These are phyloP conservation scores for Macaria liturata DNA, from an alignment of 2,888 invertebrate genomes.

Conservation along the genomic window DNA sequence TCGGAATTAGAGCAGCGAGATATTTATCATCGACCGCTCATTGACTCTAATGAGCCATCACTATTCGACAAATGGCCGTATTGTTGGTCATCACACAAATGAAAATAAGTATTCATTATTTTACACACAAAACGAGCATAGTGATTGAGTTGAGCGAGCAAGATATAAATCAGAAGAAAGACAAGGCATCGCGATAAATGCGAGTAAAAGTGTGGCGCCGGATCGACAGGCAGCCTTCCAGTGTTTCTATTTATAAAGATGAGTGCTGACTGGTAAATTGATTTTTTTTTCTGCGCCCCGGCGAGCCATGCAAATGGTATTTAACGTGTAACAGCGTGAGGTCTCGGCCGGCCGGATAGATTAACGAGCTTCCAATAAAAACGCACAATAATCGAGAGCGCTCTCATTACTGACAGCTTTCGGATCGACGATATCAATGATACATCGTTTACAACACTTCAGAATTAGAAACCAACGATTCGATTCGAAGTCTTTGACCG, in stretches of 20 bases:
- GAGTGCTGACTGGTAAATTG: constrained; percentile 58
- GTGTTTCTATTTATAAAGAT: constrained; percentile 62
- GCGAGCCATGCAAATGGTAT: constrained; percentile 66
- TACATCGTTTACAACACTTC: constrained; percentile 45
- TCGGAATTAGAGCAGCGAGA: constrained; percentile 48
- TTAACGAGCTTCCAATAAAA: constrained; percentile 65
- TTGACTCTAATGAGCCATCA: not conserved
- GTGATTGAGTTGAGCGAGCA: constrained; percentile 46
- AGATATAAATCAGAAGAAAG: constrained; percentile 65
- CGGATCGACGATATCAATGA: constrained; percentile 52
- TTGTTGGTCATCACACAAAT: not conserved
- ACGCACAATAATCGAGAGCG: constrained; percentile 50
- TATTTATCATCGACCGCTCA: constrained; percentile 6
- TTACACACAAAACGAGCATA: constrained; percentile 42
- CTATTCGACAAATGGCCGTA: too few species aligned
- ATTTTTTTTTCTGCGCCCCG: constrained; percentile 49
- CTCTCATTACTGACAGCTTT: constrained; percentile 56
- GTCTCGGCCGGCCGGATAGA: constrained; percentile 51
- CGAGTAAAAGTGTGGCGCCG: constrained; percentile 74
- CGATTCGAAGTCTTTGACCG: constrained; percentile 65
- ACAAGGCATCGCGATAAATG: constrained; percentile 58
- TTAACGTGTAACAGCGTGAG: constrained; percentile 62
- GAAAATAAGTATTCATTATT: constrained; percentile 7
- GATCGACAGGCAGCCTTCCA: constrained; percentile 57
- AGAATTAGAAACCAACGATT: constrained; percentile 44